Base-by-base conservation (phyloP, 2,888 invertebrate genomes). In the Chrysolina americana region DNA sequence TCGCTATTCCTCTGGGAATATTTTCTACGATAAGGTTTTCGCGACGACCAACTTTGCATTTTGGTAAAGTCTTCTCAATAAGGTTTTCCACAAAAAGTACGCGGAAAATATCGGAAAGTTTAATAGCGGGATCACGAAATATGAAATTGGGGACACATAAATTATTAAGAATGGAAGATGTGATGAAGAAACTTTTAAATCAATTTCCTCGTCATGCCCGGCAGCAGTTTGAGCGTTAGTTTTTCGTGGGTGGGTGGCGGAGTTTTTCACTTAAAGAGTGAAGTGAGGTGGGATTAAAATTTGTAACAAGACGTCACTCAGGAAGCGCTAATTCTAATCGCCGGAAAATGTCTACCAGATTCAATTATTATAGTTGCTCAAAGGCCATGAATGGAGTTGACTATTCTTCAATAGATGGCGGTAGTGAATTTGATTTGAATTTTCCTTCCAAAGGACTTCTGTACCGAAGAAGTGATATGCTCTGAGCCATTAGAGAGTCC, bases 211-310 rank as follows among this genome's bases (percentile, higher is more conserved):
- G n/a, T 59, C 6, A 28, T 28, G n/a, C 53, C 21, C 11, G 6
- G 28, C 28, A 9, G 8, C n/a, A 59, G 13, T 59, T 59, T n/a
- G 15, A 15, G 59, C 23, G 5, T 23, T 59, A 59, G 21, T 15
- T 28, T 11, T 15, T 28, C 59, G 28, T 4, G 19, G 50, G n/a
- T 17, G 50, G n/a, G 50, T 19, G 19, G 19, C n/a, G 9, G 36
- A 63, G 41, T 68, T 48, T 36, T 66, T 41, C 23, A 65, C 21
- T 47, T 19, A 36, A 11, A 44, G 36, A 68, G 36, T 68, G n/a
- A 47, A 66, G 23, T 13, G 36, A 8, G 8, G 8, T 50, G 1
- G 28, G 48, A 36, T 68, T 53, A 28, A 36, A 36, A 36, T 36
- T 8, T 36, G 36, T 36, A 36, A 36, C 36, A 6, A 36, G 36